Percentiles rank a stretch among this genome's conserved stretches.
Evolutionary conservation across 2,797 vertebrate species (phyloP).

Genomic region (Tapera naevia): DNA sequence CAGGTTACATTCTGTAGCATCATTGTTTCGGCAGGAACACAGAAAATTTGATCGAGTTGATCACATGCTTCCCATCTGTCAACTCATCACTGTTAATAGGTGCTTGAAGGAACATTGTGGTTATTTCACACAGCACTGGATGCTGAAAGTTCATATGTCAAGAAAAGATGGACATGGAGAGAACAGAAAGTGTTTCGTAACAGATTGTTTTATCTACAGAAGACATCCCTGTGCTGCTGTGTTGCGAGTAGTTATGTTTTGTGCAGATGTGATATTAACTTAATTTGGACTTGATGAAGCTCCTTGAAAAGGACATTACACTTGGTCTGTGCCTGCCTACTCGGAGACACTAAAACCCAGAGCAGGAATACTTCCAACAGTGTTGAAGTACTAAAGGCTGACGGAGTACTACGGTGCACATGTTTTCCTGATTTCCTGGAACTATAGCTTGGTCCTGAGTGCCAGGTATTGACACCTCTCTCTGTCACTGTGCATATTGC

Average conservation of each 20-base stretch:
- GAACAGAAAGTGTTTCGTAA: background rate
- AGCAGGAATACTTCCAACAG: background rate
- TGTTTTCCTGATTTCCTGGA: background rate
- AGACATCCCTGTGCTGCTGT: background rate
- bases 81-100: conserved; percentile 39
- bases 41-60: conserved; percentile 38
- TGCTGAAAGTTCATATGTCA: conserved; percentile 49
- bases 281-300: background rate
- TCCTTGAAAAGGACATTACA: background rate
- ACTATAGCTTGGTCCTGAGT: background rate
- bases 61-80: conserved; percentile 37
- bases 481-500: background rate
- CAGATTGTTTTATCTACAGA: background rate
- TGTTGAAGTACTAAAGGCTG: background rate
- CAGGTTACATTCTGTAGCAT: conserved; percentile 13
- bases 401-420: background rate
- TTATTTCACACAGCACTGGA: conserved; percentile 20
- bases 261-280: background rate
- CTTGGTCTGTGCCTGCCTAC: background rate
- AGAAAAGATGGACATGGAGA: conserved; percentile 20
- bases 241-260: background rate
- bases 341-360: background rate
- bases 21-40: conserved; percentile 27
- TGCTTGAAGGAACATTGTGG: conserved; percentile 47
- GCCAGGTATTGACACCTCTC: background rate